These are phyloP conservation scores for Leuciscus waleckii DNA, from an alignment of 2,797 vertebrate genomes.

Conservation along the genomic window DNA sequence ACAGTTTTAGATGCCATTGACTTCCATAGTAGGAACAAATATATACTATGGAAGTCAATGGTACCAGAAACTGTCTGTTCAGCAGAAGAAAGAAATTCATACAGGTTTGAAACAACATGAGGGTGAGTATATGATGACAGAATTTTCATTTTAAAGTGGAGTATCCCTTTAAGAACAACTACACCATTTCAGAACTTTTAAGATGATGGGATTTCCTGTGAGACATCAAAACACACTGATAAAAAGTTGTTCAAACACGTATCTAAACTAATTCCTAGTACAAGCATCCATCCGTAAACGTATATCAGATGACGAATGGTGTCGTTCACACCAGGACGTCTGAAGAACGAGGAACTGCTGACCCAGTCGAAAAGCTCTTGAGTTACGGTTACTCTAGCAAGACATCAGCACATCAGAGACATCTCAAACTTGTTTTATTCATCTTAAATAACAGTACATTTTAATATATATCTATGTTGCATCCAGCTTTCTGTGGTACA, in stretches of 20 bases:
- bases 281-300: background rate
- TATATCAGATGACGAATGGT: background rate
- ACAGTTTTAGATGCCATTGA: no score
- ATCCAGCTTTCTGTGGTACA: constrained; percentile 99
- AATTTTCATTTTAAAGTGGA: no score
- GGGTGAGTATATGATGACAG: no score
- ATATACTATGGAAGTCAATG: no score
- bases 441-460: constrained; percentile 99
- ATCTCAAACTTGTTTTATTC: constrained; percentile 99
- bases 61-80: no score
- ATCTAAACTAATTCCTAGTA: background rate
- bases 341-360: background rate
- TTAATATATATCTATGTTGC: constrained; percentile 99
- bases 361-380: background rate
- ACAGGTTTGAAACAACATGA: no score
- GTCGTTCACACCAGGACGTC: background rate
- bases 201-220: no score
- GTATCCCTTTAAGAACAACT: background rate
- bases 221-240: no score
- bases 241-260: background rate
- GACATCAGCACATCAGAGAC: constrained; percentile 68
- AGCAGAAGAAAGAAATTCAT: no score
- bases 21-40: no score
- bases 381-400: constrained; percentile 32
- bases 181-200: no score